A percentile compares a stretch with the other conserved stretches of the same genome.
Conservation (phyloP, 1,140 invertebrate genomes). For the Brachionus rubens region DNA sequence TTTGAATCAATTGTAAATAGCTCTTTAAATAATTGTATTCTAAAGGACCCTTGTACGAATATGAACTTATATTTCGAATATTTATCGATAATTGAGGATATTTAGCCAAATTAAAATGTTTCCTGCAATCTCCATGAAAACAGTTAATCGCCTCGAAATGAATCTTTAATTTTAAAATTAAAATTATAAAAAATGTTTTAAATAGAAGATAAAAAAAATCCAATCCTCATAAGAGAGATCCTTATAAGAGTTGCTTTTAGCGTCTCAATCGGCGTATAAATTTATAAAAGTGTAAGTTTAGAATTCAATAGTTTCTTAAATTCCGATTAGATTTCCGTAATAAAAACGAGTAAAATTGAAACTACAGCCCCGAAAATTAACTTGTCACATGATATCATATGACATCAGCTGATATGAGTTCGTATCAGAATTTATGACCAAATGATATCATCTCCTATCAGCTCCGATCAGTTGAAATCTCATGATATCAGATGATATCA, state of each 20-base stretch:
- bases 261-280: conserved; percentile 11
- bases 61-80: background rate
- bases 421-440: too few relatives aligned
- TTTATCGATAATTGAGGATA: conserved; percentile 12
- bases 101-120: conserved; percentile 27
- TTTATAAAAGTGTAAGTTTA: background rate
- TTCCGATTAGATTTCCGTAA: background rate
- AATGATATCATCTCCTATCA: too few relatives aligned
- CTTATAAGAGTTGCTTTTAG: background rate
- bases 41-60: conserved; percentile 5
- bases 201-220: background rate
- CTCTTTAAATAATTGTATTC: background rate
- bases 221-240: background rate
- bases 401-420: too few relatives aligned
- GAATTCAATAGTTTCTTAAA: background rate
- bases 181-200: background rate
- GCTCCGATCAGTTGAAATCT: too few relatives aligned
- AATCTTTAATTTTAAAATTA: background rate
- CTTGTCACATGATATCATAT: too few relatives aligned
- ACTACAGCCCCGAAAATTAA: too few relatives aligned
- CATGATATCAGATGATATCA: too few relatives aligned
- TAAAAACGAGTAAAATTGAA: too few relatives aligned
- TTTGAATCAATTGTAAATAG: background rate
- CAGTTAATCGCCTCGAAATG: background rate
- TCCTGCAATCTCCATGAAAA: conserved; percentile 7